Evolutionary conservation across 2,113 vertebrate species (phyloP), one percentile per base, ranked within the genome.

Genomic region (Xenopus laevis): DNA sequence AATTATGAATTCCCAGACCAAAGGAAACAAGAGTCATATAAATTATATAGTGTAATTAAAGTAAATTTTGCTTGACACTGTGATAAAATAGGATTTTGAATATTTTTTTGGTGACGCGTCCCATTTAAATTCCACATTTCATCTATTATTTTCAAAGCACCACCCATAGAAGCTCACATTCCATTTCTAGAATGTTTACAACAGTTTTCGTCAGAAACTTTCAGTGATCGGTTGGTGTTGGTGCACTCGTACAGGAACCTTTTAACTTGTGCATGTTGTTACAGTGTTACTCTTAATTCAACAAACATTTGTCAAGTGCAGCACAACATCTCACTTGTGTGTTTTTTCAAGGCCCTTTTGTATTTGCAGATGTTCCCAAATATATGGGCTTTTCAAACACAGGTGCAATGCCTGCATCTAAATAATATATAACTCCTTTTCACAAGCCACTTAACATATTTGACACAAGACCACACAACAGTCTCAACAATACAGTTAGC

Each of bases 381-480:
- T 55, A 70, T 63, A 66, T 53, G 53, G 21, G 57, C 47, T 50
- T 52, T 57, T 45, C 47, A 57, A 46, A 70, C 53, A 66, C 65
- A 76, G 73, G 67, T 70, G 74, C 52, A 50, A 20, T 23, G n/a
- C 13, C 40, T 21, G 40, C 58, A 69, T 18, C 62, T 50, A 68
- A 53, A 65, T 4, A 27, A 27, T 53, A 30, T 23, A 55, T 63
- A 59, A 52, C 21, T 21, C 40, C 6, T 65, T 53, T 63, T 40
- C 20, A 64, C 50, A 64, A 75, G 20, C 47, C 60, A 70, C 74
- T 77, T 77, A 70, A 77, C 65, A 76, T 77, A 57, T 55, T 47
- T 63, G 40, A 13, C 45, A 27, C 23, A 13, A 16, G 74, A 70
- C 74, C 74, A 77, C 74, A 67, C 74, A 77, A 50, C 10, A 62